phyloP scores from a whole-genome alignment of 2,888 invertebrate genomes.

The Tetheella fluctuosa region DNA sequence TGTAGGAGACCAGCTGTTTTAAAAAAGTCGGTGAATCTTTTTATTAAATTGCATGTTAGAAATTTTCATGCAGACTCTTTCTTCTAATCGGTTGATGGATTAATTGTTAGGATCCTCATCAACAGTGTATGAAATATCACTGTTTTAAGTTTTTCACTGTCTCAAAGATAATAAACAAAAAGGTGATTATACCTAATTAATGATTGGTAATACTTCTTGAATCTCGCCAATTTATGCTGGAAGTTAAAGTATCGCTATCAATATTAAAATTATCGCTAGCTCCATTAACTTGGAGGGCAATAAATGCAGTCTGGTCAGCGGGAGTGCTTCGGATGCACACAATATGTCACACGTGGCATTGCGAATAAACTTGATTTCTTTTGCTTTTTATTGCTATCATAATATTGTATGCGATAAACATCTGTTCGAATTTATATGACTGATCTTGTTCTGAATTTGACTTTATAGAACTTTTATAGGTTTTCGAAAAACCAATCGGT shows the following conservation, averaged over 20 bases:
- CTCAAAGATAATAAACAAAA: too few species aligned
- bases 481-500: background rate
- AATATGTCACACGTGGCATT: constrained; percentile 49
- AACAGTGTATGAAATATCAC: too few species aligned
- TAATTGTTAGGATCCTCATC: too few species aligned
- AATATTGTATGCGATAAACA: background rate
- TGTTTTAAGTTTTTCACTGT: too few species aligned
- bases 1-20: background rate
- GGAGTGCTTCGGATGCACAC: constrained; percentile 41
- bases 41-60: background rate
- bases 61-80: too few species aligned
- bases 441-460: background rate
- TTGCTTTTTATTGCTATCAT: constrained; percentile 36
- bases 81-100: too few species aligned
- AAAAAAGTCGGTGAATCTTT: background rate
- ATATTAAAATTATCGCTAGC: constrained; percentile 23
- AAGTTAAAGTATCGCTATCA: too few species aligned
- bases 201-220: too few species aligned
- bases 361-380: constrained; percentile 46
- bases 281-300: constrained; percentile 27
- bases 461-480: background rate
- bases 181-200: too few species aligned
- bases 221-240: too few species aligned
- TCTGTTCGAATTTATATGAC: constrained; percentile 10
- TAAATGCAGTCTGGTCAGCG: constrained; percentile 41